These are phyloP conservation scores for Macrotis lagotis DNA, from an alignment of 2,113 vertebrate species.

Conservation along the genomic window DNA sequence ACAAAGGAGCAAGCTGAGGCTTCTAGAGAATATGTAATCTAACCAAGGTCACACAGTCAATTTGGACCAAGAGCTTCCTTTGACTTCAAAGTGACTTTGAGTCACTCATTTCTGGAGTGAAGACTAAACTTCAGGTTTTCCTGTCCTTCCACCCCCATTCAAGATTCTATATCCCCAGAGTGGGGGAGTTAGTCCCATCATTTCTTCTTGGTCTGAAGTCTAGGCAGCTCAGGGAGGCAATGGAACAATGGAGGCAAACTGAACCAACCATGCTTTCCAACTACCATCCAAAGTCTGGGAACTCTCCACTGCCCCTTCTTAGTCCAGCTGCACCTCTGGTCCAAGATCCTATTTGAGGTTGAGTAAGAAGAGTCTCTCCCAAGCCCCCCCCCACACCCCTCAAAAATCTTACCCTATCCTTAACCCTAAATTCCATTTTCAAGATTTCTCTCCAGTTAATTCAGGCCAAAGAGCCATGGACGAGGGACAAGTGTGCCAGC, in stretches of 20 bases:
- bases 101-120: neutral
- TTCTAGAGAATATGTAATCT: neutral
- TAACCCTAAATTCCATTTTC: too few species aligned
- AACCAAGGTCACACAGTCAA: neutral
- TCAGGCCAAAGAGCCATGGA: too few species aligned
- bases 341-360: too few species aligned
- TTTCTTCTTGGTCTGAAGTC: neutral
- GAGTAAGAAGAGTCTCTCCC: too few species aligned
- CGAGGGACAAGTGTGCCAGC: too few species aligned
- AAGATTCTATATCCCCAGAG: neutral
- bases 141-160: neutral
- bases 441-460: too few species aligned
- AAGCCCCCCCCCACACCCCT: too few species aligned
- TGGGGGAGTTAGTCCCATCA: neutral
- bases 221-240: neutral
- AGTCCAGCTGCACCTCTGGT: too few species aligned
- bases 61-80: neutral
- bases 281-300: neutral
- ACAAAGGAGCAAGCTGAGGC: too few species aligned
- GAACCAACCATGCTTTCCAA: neutral
- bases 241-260: neutral
- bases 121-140: neutral
- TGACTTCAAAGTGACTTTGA: too few species aligned
- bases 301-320: neutral
- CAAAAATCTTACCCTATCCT: too few species aligned